Conservation (phyloP, 2,888 invertebrate species). For the Seira musarum region DNA sequence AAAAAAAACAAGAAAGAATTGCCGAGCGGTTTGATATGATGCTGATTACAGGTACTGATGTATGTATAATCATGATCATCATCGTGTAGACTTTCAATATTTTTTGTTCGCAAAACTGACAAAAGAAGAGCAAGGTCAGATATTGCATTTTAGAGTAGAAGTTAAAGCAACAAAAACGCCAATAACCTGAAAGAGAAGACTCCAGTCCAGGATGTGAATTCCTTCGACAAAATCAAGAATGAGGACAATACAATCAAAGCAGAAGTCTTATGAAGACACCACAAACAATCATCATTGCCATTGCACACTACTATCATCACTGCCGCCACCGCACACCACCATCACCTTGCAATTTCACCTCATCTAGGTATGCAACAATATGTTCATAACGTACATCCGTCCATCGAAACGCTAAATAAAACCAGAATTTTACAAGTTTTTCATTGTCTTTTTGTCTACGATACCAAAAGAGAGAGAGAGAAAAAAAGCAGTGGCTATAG, state of each 20-base stretch:
- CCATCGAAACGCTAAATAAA: neutral
- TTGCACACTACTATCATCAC: too few relatives aligned
- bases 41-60: too few relatives aligned
- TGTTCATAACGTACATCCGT: neutral
- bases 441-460: too few relatives aligned
- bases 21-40: too few relatives aligned
- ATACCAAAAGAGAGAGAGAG: too few relatives aligned
- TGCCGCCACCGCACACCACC: too few relatives aligned
- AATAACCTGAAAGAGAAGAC: slow-evolving; percentile 43
- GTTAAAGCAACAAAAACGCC: slow-evolving; percentile 41
- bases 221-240: slow-evolving; percentile 49
- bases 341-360: neutral
- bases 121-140: slow-evolving; percentile 49
- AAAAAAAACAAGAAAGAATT: neutral
- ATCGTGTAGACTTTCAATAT: neutral
- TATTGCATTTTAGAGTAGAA: neutral
- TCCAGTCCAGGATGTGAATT: slow-evolving; percentile 61
- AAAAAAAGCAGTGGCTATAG: too few relatives aligned
- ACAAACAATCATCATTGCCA: neutral
- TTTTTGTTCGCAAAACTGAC: neutral
- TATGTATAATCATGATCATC: too few relatives aligned
- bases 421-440: slow-evolving; percentile 25
- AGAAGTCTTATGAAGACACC: neutral
- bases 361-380: too few relatives aligned
- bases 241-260: slow-evolving; percentile 57